Conservation (phyloP, 2,888 invertebrate species). For the Atethmia centrago region DNA sequence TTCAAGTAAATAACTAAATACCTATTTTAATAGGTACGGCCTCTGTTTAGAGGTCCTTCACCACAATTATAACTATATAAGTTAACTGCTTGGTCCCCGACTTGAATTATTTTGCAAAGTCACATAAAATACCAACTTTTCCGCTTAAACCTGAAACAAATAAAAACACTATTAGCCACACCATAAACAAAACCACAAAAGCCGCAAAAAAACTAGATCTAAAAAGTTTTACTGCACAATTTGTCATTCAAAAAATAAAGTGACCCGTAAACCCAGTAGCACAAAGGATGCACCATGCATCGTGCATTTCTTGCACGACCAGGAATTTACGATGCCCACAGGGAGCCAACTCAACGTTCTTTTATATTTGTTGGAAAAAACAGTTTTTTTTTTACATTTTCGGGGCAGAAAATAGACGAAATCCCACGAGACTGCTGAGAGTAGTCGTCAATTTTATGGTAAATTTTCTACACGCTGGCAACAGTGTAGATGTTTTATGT, state of each 20-base stretch:
- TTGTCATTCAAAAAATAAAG: slow-evolving; percentile 38
- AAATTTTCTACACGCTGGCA: neutral
- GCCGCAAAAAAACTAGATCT: neutral
- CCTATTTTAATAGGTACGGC: neutral
- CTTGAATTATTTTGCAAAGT: neutral
- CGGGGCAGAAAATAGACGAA: slow-evolving; percentile 15
- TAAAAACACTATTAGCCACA: too few relatives aligned
- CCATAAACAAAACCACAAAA: neutral
- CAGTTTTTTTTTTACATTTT: slow-evolving; percentile 38
- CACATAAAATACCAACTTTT: neutral
- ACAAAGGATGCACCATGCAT: slow-evolving; percentile 61
- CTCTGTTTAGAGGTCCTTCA: neutral
- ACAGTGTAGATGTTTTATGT: neutral
- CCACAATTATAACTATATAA: neutral
- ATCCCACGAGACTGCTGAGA: slow-evolving; percentile 4
- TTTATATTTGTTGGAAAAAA: slow-evolving; percentile 56
- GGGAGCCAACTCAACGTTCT: slow-evolving; percentile 59
- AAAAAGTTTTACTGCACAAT: slow-evolving; percentile 11
- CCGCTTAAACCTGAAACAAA: neutral
- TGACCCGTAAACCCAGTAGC: slow-evolving; percentile 39
- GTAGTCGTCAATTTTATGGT: neutral
- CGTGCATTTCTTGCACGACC: slow-evolving; percentile 59
- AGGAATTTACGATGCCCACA: slow-evolving; percentile 62
- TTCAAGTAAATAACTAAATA: neutral
- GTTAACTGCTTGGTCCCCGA: neutral